phyloP scores from a whole-genome alignment of 2,113 vertebrate species.

The Megatriorchis doriae region DNA sequence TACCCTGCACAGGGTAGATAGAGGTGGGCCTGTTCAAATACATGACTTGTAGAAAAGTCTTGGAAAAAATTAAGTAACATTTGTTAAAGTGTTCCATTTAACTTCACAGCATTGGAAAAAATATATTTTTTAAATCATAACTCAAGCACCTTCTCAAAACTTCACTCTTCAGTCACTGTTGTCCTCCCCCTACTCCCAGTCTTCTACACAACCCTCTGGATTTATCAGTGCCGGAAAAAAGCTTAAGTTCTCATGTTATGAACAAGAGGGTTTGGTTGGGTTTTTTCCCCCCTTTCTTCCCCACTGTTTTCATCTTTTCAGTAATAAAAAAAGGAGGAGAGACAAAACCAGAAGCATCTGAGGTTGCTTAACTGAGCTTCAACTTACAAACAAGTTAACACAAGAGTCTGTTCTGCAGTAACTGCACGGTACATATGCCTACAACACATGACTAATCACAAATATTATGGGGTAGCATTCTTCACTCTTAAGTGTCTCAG shows the following conservation, averaged over 20 bases:
- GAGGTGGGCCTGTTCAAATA: background rate
- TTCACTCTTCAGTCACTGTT: background rate
- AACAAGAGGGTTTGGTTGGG: background rate
- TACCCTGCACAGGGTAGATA: too few relatives aligned
- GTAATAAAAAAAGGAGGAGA: background rate
- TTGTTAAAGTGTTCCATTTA: background rate
- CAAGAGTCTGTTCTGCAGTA: background rate
- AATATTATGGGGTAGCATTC: background rate
- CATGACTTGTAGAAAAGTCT: background rate
- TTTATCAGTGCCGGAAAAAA: background rate
- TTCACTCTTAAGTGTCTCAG: background rate
- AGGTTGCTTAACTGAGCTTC: background rate
- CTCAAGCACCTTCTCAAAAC: background rate
- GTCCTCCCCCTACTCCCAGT: rapidly evolving
- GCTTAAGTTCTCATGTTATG: background rate
- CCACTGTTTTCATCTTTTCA: background rate
- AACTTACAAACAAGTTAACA: background rate
- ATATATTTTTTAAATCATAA: background rate
- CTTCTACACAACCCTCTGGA: background rate
- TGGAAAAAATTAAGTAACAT: background rate
- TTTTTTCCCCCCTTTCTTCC: background rate
- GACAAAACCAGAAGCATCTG: background rate
- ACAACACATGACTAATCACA: background rate
- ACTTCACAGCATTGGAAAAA: background rate
- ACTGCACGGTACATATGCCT: background rate